Evolutionary conservation across 2,797 vertebrate genomes (phyloP).

Genomic region (Pseudochirops cupreus): DNA sequence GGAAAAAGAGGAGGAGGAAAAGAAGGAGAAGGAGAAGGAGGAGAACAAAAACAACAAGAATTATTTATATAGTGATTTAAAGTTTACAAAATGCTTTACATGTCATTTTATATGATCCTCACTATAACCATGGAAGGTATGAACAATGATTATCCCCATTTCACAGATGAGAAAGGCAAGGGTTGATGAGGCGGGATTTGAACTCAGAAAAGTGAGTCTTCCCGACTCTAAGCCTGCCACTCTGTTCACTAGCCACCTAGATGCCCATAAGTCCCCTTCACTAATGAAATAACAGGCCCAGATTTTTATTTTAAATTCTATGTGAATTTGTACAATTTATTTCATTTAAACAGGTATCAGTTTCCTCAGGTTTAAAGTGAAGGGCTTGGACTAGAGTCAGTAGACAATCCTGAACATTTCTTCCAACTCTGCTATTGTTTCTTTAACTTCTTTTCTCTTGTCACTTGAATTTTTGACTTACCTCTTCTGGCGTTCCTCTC

Average conservation of each 20-base stretch:
- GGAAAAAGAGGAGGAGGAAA: no score
- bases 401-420: not conserved
- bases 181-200: not conserved
- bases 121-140: not conserved
- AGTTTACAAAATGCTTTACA: not conserved
- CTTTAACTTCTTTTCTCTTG: not conserved
- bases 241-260: not conserved
- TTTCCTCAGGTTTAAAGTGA: not conserved
- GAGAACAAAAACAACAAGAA: not conserved
- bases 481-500: not conserved
- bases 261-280: not conserved
- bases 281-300: not conserved
- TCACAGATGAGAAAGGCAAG: not conserved
- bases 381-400: not conserved
- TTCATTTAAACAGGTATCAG: not conserved
- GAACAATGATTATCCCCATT: not conserved
- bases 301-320: not conserved
- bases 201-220: not conserved
- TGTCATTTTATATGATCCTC: not conserved
- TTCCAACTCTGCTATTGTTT: not conserved
- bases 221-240: not conserved
- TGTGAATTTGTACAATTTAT: not conserved
- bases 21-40: no score
- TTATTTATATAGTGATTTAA: not conserved
- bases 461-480: not conserved